Evolutionary conservation across 2,113 vertebrate species (phyloP), one percentile per base, ranked within the genome.

Genomic region (Callospermophilus lateralis): DNA sequence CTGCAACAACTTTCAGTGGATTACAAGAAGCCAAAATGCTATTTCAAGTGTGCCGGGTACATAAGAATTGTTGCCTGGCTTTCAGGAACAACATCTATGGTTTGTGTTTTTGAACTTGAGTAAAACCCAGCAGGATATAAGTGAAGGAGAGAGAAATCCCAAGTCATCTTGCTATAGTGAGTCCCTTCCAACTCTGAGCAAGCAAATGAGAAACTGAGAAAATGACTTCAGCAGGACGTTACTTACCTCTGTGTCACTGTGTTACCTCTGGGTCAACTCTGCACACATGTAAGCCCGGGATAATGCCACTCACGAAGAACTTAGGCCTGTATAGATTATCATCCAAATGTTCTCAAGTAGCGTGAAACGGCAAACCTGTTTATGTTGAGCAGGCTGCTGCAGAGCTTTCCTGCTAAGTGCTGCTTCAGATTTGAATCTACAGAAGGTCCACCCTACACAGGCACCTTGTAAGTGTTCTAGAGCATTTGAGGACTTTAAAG

Each of bases 81-180:
- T 67, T 68, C 51, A 90, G 84, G 76, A 93, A 72, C 34, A 95
- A 39, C 4, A 81, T 89, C 55, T 24, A 20, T 0, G 42, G 67
- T 95, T 94, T 92, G 73, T 96, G 20, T 89, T 93, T 97, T 84
- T 39, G 37, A 93, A 76, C 61, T 48, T 30, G n/a, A 93, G 89
- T n/a, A 93, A 95, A 93, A 34, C 17, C 48, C 42, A 77, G 34
- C 0, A n/a, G 39, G 63, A 89, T n/a, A 19, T 17, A 89, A 55
- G 2, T 8, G 30, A 87, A 53, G 30, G 87, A 55, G 37, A 79
- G 84, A 84, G 58, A 98, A 93, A 84, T 58, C 53, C 63, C 22
- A 51, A 81, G 26, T 72, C 86, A 11, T 17, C 26, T 19, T 32
- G n/a, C 9, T 65, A 22, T 3, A 37, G 12, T 63, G 17, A 58